Evolutionary conservation across 2,113 vertebrate genomes (phyloP).

Genomic region (Heloderma charlesbogerti): DNA sequence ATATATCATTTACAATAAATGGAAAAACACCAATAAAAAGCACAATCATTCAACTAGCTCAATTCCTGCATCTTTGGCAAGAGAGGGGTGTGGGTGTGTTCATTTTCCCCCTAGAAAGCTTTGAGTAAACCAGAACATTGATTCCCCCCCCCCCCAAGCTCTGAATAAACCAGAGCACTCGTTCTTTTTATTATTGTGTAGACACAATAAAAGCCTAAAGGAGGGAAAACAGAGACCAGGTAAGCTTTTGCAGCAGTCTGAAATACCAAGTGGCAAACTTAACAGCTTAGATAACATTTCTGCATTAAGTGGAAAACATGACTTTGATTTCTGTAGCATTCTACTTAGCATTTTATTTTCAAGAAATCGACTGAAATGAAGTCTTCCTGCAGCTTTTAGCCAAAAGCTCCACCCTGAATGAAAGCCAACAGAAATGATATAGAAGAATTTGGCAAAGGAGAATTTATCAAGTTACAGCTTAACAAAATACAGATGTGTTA

Average conservation of each 20-base stretch:
- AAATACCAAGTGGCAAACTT: not conserved
- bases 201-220: not conserved
- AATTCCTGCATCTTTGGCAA: too few relatives aligned
- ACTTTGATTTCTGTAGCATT: not conserved
- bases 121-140: too few relatives aligned
- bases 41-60: not conserved
- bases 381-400: not conserved
- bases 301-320: not conserved
- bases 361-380: not conserved
- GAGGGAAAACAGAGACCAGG: not conserved
- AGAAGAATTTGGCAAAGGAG: not conserved
- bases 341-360: not conserved
- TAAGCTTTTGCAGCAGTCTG: not conserved
- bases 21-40: too few relatives aligned
- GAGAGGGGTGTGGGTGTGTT: too few relatives aligned
- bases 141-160: too few relatives aligned
- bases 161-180: too few relatives aligned
- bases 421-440: not conserved
- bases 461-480: not conserved
- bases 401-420: not conserved
- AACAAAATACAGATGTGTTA: not conserved
- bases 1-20: not conserved
- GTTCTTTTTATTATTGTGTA: not conserved
- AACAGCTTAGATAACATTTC: not conserved
- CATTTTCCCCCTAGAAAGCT: too few relatives aligned